Conservation (phyloP, 2,113 vertebrate species). For the Zosterops borbonicus region DNA sequence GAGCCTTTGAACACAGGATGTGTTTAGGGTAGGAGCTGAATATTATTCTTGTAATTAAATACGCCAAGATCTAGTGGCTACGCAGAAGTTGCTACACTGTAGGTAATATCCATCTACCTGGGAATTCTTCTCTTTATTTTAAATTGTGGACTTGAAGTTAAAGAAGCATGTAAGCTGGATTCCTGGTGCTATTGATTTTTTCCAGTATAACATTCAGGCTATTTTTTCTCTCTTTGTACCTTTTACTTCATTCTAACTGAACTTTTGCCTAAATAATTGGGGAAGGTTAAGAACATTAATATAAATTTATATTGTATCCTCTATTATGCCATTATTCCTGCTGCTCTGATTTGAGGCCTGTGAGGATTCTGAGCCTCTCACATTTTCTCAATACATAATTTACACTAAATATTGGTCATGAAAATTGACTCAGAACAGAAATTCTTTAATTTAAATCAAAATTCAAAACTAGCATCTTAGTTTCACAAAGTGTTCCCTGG, state of each 20-base stretch:
- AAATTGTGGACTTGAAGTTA: background rate
- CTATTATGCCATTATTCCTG: background rate
- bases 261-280: background rate
- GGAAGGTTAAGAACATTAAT: background rate
- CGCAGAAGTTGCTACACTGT: background rate
- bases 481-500: background rate
- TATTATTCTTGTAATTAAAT: background rate
- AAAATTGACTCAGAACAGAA: background rate
- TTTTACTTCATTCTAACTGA: background rate
- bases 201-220: background rate
- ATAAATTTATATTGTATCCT: background rate
- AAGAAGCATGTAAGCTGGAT: background rate
- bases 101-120: background rate
- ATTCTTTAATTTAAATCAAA: background rate
- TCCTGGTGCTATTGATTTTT: background rate
- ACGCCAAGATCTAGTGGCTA: fast-evolving
- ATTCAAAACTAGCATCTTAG: background rate
- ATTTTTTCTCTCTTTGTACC: background rate
- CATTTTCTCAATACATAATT: background rate
- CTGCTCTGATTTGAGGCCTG: background rate
- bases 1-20: background rate
- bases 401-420: background rate
- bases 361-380: background rate
- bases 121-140: background rate
- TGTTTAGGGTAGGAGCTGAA: background rate